phyloP scores from a whole-genome alignment of 2,888 invertebrate genomes.

The Margaritifera margaritifera region DNA sequence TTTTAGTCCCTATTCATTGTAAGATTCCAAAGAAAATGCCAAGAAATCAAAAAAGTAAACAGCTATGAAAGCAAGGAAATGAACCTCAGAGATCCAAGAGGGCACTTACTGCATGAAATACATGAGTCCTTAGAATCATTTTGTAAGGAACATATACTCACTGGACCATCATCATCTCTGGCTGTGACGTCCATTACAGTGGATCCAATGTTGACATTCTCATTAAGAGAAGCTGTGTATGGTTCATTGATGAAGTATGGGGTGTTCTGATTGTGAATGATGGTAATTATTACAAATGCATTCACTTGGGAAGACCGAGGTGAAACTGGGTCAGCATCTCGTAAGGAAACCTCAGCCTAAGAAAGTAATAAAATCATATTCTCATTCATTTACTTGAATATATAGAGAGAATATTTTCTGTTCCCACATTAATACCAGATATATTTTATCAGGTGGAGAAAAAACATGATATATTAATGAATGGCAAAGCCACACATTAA shows the following conservation, averaged over 20 bases:
- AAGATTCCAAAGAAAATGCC: too few relatives aligned
- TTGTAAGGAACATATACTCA: slow-evolving; percentile 14
- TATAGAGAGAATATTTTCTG: too few relatives aligned
- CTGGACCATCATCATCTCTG: slow-evolving; percentile 45
- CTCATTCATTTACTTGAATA: background rate
- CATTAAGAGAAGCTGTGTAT: slow-evolving; percentile 47
- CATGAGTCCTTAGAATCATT: background rate
- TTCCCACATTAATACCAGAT: too few relatives aligned
- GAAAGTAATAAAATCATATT: slow-evolving; percentile 2
- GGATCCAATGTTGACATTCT: slow-evolving; percentile 40
- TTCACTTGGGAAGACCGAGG: slow-evolving; percentile 29
- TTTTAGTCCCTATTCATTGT: too few relatives aligned
- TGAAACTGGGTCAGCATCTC: slow-evolving; percentile 46
- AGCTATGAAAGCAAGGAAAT: too few relatives aligned
- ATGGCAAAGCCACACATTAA: too few relatives aligned
- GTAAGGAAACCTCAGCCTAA: slow-evolving; percentile 45
- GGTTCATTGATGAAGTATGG: slow-evolving; percentile 48
- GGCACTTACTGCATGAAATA: too few relatives aligned
- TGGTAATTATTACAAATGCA: slow-evolving; percentile 54
- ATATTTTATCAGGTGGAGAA: too few relatives aligned
- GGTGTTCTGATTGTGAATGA: slow-evolving; percentile 54
- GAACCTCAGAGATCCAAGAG: too few relatives aligned
- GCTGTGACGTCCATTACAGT: slow-evolving; percentile 51
- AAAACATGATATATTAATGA: too few relatives aligned
- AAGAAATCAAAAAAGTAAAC: too few relatives aligned